phyloP scores from a whole-genome alignment of 2,888 invertebrate species.

The Hemicrepidius hirtus region DNA sequence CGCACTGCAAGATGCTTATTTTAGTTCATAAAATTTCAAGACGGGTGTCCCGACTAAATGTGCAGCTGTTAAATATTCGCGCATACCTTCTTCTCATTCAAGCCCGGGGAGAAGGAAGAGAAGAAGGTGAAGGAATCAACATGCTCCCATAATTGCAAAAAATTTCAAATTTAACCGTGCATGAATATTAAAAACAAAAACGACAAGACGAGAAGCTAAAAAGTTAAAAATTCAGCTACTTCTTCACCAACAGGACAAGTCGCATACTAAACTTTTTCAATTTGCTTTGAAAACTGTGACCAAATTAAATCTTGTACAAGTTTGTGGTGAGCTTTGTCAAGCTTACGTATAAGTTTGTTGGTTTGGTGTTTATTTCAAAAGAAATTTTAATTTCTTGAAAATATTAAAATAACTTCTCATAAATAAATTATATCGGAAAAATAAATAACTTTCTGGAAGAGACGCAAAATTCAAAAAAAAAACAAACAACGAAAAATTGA shows the following conservation, averaged over 20 bases:
- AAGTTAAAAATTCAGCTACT: slow-evolving; percentile 17
- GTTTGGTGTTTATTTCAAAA: too few species aligned
- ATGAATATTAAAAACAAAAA: slow-evolving; percentile 34
- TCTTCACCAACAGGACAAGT: neutral
- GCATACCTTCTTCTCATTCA: neutral
- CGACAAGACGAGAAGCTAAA: slow-evolving; percentile 4
- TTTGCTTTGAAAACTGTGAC: slow-evolving; percentile 23
- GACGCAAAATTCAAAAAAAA: too few species aligned
- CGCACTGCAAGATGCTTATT: slow-evolving; percentile 39
- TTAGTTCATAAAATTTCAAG: slow-evolving; percentile 41
- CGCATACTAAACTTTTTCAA: slow-evolving; percentile 20
- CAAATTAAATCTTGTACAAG: slow-evolving; percentile 14
- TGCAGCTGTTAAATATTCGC: slow-evolving; percentile 5
- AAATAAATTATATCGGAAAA: too few species aligned
- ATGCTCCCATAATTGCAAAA: slow-evolving; percentile 36
- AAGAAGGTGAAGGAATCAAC: slow-evolving; percentile 8
- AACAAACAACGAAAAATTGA: too few species aligned
- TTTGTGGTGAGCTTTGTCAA: slow-evolving; percentile 7
- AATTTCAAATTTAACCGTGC: slow-evolving; percentile 36
- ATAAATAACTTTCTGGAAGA: too few species aligned
- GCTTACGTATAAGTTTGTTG: too few species aligned
- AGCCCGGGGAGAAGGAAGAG: neutral
- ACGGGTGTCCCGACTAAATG: neutral
- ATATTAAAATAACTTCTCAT: too few species aligned
- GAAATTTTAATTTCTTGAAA: too few species aligned